Evolutionary conservation across 2,113 vertebrate species (phyloP).

Genomic region (Thinocorus orbignyianus): DNA sequence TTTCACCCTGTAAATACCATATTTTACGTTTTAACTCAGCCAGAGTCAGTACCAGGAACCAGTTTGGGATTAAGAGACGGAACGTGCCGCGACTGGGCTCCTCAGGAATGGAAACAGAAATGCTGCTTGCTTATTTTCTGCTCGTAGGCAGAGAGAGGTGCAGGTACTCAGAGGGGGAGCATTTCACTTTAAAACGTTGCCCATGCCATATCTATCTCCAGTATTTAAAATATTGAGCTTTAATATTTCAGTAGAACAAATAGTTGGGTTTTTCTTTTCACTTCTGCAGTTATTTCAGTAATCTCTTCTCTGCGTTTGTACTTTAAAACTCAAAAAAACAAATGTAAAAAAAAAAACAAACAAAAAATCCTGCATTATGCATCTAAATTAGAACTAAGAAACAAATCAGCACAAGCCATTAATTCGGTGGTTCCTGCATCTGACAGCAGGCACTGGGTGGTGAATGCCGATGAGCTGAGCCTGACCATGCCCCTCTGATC

Average conservation of each 20-base stretch:
- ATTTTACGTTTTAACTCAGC: not conserved
- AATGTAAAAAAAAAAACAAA: no score
- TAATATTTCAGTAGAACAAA: not conserved
- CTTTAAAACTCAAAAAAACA: not conserved
- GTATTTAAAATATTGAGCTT: not conserved
- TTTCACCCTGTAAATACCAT: fast-evolving
- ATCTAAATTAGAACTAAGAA: constrained; percentile 10
- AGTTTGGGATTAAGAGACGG: not conserved
- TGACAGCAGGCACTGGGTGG: not conserved
- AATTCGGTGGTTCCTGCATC: not conserved
- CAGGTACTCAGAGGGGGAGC: not conserved
- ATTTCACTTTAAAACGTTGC: not conserved
- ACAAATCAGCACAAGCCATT: not conserved
- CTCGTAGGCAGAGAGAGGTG: fast-evolving
- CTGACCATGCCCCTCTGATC: not conserved
- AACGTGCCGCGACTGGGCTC: not conserved
- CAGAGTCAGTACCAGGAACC: not conserved
- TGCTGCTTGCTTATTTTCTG: not conserved
- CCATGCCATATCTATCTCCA: not conserved
- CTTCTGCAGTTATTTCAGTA: not conserved
- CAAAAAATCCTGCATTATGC: not conserved
- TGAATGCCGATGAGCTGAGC: not conserved
- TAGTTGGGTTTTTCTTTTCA: not conserved
- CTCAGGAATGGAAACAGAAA: not conserved
- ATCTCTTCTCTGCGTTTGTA: not conserved